A percentile compares a stretch with the other conserved stretches of the same genome.
Conservation (phyloP, 2,797 vertebrate genomes). For the Enteromius thamalakanensis region DNA sequence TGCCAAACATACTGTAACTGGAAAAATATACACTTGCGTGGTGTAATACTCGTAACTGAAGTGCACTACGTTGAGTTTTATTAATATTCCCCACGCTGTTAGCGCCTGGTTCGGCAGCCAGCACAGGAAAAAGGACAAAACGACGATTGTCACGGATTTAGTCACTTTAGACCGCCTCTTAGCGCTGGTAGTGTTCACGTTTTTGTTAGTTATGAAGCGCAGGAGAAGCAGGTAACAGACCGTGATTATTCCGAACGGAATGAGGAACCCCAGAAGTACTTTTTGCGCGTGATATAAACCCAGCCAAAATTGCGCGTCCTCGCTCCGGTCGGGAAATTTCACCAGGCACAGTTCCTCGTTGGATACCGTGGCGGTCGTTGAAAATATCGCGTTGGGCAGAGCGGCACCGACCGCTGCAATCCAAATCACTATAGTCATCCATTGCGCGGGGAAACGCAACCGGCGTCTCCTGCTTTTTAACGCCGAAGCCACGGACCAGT, state of each 20-base stretch:
- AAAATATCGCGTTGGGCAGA: slow-evolving; percentile 89
- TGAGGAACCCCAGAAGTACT: slow-evolving; percentile 88
- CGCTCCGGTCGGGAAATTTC: slow-evolving; percentile 84
- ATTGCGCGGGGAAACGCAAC: slow-evolving; percentile 75
- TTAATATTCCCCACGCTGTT: slow-evolving; percentile 91
- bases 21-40: slow-evolving; percentile 90
- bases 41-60: slow-evolving; percentile 92
- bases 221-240: slow-evolving; percentile 89
- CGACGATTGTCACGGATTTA: slow-evolving; percentile 92
- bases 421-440: slow-evolving; percentile 85
- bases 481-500: slow-evolving; percentile 88
- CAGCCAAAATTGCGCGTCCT: slow-evolving; percentile 87
- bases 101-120: slow-evolving; percentile 97
- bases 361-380: slow-evolving; percentile 85
- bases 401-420: slow-evolving; percentile 82
- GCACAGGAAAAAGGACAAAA: slow-evolving; percentile 93
- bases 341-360: slow-evolving; percentile 90
- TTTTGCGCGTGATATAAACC: slow-evolving; percentile 94
- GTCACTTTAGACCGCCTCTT: slow-evolving; percentile 91
- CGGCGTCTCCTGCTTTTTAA: slow-evolving; percentile 76
- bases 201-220: slow-evolving; percentile 85
- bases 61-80: slow-evolving; percentile 90
- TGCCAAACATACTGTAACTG: slow-evolving; percentile 91
- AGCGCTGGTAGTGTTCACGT: slow-evolving; percentile 80
- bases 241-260: slow-evolving; percentile 84